Percentiles rank a stretch among this genome's conserved stretches.
phyloP scores from a whole-genome alignment of 35 echinoderm and acorn worm genomes.

The Hemicentrotus pulcherrimus region DNA sequence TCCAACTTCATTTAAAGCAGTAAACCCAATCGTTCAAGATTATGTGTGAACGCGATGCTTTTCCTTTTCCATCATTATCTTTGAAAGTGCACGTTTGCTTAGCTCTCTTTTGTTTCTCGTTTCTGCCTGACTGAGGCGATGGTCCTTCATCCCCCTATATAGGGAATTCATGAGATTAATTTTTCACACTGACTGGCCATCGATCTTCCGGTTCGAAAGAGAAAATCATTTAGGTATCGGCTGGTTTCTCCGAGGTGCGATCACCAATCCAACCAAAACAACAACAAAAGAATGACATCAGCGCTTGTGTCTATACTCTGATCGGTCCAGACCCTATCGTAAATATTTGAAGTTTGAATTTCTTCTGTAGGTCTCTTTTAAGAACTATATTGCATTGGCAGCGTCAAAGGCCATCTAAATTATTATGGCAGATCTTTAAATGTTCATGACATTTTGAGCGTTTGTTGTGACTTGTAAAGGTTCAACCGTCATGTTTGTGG shows the following conservation, averaged over 20 bases:
- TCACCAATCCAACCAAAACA: not conserved
- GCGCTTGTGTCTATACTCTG: not conserved
- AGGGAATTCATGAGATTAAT: slow-evolving; percentile 44
- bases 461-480: not conserved
- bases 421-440: not conserved
- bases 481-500: not conserved
- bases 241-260: slow-evolving; percentile 26
- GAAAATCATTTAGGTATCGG: slow-evolving; percentile 44
- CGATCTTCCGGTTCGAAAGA: slow-evolving; percentile 9
- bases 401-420: not conserved
- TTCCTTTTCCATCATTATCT: not conserved
- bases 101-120: not conserved
- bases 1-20: not conserved
- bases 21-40: not conserved
- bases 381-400: not conserved
- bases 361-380: not conserved
- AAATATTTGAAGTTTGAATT: not conserved
- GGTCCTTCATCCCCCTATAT: slow-evolving; percentile 21
- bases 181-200: slow-evolving; percentile 23
- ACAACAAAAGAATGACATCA: slow-evolving; percentile 20
- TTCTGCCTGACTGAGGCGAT: not conserved
- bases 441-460: not conserved
- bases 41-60: slow-evolving; percentile 9
- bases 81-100: slow-evolving; percentile 2
- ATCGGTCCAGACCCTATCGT: not conserved